phyloP scores from a whole-genome alignment of 2,888 invertebrate species.

The Meta bourneti region DNA sequence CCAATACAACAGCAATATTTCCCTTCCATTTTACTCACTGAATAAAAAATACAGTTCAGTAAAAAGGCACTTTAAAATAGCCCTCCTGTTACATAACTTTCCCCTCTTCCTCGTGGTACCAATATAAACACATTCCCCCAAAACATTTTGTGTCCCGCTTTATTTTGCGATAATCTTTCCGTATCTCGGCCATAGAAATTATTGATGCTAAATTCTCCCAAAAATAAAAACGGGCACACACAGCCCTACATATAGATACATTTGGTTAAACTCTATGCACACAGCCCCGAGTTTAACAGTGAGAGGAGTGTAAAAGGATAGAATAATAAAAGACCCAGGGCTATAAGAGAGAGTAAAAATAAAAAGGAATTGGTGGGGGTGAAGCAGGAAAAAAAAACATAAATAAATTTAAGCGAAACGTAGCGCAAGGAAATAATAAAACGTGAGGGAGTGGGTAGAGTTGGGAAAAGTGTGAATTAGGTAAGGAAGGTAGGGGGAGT shows the following conservation, averaged over 20 bases:
- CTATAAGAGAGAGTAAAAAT: constrained; percentile 25
- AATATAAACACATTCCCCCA: constrained; percentile 14
- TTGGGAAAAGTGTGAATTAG: constrained; percentile 72
- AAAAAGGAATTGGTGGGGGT: not conserved
- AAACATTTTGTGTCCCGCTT: constrained; percentile 36
- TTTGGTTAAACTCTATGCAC: constrained; percentile 39
- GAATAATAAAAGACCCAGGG: constrained; percentile 74
- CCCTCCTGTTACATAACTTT: constrained; percentile 6
- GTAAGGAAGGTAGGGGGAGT: constrained; percentile 41
- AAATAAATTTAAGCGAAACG: constrained; percentile 76
- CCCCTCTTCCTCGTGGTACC: not conserved
- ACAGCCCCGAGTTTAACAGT: not conserved
- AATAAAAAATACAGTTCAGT: constrained; percentile 37
- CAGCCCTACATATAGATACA: constrained; percentile 16
- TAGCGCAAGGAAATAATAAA: constrained; percentile 64
- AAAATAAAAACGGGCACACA: constrained; percentile 27
- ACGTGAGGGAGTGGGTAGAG: constrained; percentile 21
- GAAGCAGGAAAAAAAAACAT: constrained; percentile 45
- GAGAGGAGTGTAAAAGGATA: constrained; percentile 15
- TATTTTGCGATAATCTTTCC: constrained; percentile 68
- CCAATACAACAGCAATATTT: not conserved
- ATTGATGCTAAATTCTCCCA: constrained; percentile 63
- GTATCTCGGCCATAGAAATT: constrained; percentile 54
- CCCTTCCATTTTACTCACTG: not conserved
- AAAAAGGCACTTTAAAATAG: constrained; percentile 52